Conservation (phyloP, 2,888 invertebrate species). For the Cheilosia pagana region DNA sequence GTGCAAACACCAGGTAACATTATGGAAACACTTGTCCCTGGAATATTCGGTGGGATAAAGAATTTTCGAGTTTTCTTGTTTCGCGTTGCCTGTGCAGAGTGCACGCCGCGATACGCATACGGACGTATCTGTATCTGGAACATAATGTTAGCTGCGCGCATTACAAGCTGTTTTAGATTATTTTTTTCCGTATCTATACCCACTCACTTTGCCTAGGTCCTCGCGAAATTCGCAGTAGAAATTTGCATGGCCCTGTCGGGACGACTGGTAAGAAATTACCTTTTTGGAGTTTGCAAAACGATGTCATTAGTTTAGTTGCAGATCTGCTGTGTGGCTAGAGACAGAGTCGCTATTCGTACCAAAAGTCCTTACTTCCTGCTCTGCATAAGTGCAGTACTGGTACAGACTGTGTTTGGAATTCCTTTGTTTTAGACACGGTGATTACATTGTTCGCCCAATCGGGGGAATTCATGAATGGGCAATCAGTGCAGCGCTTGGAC, state of each 20-base stretch:
- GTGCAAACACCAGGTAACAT: constrained; percentile 74
- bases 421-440: constrained; percentile 70
- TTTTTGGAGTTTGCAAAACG: constrained; percentile 70
- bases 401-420: constrained; percentile 49
- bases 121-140: constrained; percentile 66
- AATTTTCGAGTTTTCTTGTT: constrained; percentile 52
- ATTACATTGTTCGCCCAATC: constrained; percentile 71
- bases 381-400: constrained; percentile 32
- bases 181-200: constrained; percentile 6
- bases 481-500: constrained; percentile 56
- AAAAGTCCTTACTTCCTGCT: constrained; percentile 67
- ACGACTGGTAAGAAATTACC: constrained; percentile 68
- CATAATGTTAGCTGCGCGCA: constrained; percentile 48
- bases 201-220: constrained; percentile 50
- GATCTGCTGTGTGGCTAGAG: constrained; percentile 46
- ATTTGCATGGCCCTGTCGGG: constrained; percentile 65
- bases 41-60: constrained; percentile 59
- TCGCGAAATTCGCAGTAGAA: constrained; percentile 44
- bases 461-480: constrained; percentile 74
- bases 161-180: constrained; percentile 48
- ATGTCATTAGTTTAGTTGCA: constrained; percentile 73
- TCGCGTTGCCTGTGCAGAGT: constrained; percentile 40
- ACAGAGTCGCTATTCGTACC: constrained; percentile 20
- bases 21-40: constrained; percentile 73
- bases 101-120: constrained; percentile 58